phyloP scores from a whole-genome alignment of 2,113 vertebrate genomes.

The Vulpes ferrilata region DNA sequence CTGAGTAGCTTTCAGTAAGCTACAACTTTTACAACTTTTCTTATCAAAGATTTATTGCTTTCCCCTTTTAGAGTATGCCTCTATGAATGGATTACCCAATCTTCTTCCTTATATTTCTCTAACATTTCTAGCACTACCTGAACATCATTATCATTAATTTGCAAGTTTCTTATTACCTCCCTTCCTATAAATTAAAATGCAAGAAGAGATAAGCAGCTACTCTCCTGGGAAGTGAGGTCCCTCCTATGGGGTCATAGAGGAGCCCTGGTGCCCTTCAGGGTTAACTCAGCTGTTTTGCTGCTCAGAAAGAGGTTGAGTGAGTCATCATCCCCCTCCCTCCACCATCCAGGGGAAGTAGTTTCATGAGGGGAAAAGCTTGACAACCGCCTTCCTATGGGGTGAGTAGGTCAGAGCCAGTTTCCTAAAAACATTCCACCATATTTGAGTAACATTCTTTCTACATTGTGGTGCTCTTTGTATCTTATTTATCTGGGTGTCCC shows the following conservation, averaged over 20 bases:
- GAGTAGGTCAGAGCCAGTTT: background rate
- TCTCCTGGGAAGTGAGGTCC: background rate
- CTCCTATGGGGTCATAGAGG: background rate
- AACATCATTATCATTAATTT: conserved; percentile 2
- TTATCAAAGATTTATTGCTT: background rate
- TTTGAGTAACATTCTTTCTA: background rate
- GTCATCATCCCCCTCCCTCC: background rate
- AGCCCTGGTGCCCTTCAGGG: background rate
- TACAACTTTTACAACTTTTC: background rate
- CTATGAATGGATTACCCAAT: background rate
- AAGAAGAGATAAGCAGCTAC: background rate
- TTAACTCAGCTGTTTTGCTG: background rate
- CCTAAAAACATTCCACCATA: background rate
- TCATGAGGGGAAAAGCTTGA: background rate
- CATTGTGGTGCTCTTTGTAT: background rate
- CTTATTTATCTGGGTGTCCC: background rate
- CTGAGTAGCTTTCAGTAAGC: background rate
- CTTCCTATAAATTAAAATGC: conserved; percentile 7
- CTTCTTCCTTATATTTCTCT: conserved; percentile 21
- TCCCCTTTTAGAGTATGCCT: background rate
- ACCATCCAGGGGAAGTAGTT: background rate
- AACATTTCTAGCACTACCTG: background rate
- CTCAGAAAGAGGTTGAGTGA: background rate
- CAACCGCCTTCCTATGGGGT: background rate
- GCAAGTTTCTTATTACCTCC: background rate